Conservation (phyloP, 2,113 vertebrate genomes). For the Gobio gobio region DNA sequence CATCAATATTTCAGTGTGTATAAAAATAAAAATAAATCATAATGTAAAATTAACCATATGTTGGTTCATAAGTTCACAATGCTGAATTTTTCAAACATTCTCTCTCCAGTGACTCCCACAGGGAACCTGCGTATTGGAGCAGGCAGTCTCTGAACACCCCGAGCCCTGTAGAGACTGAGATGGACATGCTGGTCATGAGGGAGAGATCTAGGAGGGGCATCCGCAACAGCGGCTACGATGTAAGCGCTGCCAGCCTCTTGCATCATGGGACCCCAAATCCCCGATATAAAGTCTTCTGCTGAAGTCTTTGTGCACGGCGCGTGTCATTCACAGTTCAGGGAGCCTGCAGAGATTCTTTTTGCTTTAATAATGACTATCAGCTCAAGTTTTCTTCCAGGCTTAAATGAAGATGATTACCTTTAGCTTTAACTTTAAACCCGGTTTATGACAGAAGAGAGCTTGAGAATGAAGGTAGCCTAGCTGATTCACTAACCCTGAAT, state of each 20-base stretch:
- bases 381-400: slow-evolving; percentile 13
- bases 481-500: slow-evolving; percentile 19
- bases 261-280: slow-evolving; percentile 3
- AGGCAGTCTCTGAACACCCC: slow-evolving; percentile 96
- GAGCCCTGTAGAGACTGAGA: slow-evolving; percentile 93
- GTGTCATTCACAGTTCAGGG: background rate
- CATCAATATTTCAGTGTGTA: background rate
- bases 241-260: slow-evolving; percentile 69
- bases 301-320: background rate
- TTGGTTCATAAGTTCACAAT: background rate
- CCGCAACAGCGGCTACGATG: slow-evolving; percentile 95
- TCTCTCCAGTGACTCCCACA: slow-evolving; percentile 83
- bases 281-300: slow-evolving; percentile 8
- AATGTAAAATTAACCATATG: slow-evolving; percentile 5
- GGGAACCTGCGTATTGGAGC: slow-evolving; percentile 91
- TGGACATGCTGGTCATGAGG: slow-evolving; percentile 95
- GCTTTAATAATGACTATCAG: slow-evolving; percentile 8
- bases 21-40: background rate
- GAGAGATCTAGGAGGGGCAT: slow-evolving; percentile 92
- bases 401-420: slow-evolving; percentile 38
- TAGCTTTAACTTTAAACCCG: slow-evolving; percentile 22
- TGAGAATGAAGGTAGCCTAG: slow-evolving; percentile 47
- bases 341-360: background rate
- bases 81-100: background rate
- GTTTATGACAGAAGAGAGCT: background rate